Evolutionary conservation across 1,140 invertebrate genomes (phyloP), one percentile per base, ranked within the genome.

Genomic region (Lucilia cuprina): DNA sequence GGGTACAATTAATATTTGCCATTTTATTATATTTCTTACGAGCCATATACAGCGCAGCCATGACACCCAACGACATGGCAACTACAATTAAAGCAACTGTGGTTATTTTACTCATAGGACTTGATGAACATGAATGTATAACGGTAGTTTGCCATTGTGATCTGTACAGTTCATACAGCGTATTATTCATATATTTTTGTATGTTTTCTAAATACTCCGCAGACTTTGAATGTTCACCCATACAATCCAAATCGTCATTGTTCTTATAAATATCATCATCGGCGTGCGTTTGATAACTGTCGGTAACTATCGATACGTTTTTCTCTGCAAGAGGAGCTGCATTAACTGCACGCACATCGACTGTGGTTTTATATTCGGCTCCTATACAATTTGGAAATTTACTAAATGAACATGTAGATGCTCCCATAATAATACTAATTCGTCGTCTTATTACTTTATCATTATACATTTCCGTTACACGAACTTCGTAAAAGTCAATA

Each of bases 1-100:
- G 19, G 17, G 84, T 82, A 55, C 84, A 85, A n/a, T 83, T 75
- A 34, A 85, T 85, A 83, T 85, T 83, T 4, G 82, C 82, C 84
- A 85, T 85, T 83, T 83, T 85, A 47, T 85, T 85, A 41, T 83
- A 85, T 74, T 85, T 83, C 13, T 85, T 85, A 14, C 82, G 74
- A 2, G 82, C 84, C 41, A 85, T 80, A 49, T 80, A 83, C 50
- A 85, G 70, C 13, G 82, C 49, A 30, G 82, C 82, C 82, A 85
- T 83, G 19, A 85, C 30, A 60, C 82, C 50, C 17, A 85, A 47
- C 8, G 84, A 77, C 30, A 82, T 82, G 25, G 70, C 80, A 8
- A 83, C 55, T 47, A 85, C 74, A 35, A 80, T 55, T 50, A 85
- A 82, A n/a, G 82, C 82, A 17, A 85, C 83, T 55, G 70, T 78